These are phyloP conservation scores for Lepidurus arcticus DNA, from an alignment of 1,140 invertebrate species.

Conservation along the genomic window DNA sequence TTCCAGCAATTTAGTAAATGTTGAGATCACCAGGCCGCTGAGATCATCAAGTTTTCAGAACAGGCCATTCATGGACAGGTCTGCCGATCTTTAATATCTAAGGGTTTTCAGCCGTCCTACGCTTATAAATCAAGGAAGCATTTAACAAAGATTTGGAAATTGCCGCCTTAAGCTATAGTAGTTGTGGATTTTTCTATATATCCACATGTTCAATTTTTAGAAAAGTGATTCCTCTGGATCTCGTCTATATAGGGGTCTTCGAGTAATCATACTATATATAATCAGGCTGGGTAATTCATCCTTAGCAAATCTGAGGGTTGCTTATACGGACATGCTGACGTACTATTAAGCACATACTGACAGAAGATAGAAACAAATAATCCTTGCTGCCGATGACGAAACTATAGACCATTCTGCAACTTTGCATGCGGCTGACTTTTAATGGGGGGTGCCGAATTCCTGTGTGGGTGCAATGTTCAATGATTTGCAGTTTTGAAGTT, in stretches of 20 bases:
- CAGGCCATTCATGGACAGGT: constrained; percentile 14
- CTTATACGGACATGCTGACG: too few relatives aligned
- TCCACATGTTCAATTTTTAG: not conserved
- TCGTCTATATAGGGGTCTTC: too few relatives aligned
- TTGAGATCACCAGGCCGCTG: constrained; percentile 17
- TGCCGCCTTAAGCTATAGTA: not conserved
- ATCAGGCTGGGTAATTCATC: too few relatives aligned
- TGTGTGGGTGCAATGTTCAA: not conserved
- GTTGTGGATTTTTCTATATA: not conserved
- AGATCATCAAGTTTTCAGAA: constrained; percentile 17
- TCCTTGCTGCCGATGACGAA: not conserved
- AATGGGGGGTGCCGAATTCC: not conserved
- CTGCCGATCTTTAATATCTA: not conserved
- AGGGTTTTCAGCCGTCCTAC: constrained; percentile 1
- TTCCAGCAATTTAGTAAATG: constrained; percentile 13
- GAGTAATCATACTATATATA: too few relatives aligned
- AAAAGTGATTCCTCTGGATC: too few relatives aligned
- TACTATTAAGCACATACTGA: not conserved
- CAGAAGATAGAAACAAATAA: not conserved
- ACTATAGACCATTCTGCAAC: not conserved
- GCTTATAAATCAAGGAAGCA: not conserved
- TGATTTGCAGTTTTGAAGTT: not conserved
- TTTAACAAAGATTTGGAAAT: not conserved
- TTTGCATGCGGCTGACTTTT: not conserved
- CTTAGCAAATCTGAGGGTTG: too few relatives aligned